phyloP scores from a whole-genome alignment of 2,113 vertebrate species.

The Ramphastos sulfuratus region DNA sequence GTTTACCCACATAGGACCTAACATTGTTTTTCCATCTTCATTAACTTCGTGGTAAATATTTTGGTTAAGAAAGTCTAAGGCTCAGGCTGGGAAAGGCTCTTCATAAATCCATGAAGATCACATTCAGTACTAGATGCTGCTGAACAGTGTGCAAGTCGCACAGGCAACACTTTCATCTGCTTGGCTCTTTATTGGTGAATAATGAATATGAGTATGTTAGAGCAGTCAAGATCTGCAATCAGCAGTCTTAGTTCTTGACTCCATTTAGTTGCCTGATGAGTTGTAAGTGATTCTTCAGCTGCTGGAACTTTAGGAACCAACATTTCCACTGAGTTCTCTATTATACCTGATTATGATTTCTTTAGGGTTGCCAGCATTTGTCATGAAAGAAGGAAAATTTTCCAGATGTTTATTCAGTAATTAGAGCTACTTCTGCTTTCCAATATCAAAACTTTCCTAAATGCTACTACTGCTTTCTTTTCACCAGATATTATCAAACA shows the following conservation, averaged over 20 bases:
- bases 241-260: neutral
- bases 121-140: neutral
- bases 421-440: neutral
- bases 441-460: neutral
- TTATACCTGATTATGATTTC: neutral
- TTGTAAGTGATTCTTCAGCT: neutral
- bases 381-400: neutral
- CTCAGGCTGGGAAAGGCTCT: neutral
- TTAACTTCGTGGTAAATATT: neutral
- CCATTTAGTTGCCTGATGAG: neutral
- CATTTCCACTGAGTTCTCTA: neutral
- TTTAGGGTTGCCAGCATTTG: neutral
- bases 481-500: neutral
- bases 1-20: neutral
- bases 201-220: neutral
- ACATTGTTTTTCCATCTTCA: neutral
- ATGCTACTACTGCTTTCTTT: neutral
- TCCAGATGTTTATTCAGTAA: neutral
- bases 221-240: neutral
- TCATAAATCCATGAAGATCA: neutral
- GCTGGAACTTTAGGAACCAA: neutral
- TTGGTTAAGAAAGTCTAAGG: neutral
- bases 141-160: neutral
- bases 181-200: neutral
- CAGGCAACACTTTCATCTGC: neutral